phyloP scores from a whole-genome alignment of 2,888 invertebrate genomes.

The Eledone cirrhosa region DNA sequence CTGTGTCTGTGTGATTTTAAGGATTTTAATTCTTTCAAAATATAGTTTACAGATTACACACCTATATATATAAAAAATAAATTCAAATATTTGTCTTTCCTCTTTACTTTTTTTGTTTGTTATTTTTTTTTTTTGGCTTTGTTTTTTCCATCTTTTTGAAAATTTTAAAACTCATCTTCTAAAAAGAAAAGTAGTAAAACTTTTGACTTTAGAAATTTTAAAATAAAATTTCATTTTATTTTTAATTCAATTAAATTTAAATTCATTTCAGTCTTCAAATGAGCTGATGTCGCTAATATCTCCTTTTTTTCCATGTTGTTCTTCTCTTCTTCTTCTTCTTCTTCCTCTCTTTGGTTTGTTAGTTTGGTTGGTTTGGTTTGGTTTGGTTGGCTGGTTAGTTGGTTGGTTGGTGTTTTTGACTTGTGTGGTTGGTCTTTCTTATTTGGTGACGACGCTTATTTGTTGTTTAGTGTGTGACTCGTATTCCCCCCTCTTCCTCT shows the following conservation, averaged over 20 bases:
- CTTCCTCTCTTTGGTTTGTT: background rate
- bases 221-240: conserved; percentile 12
- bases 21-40: no score
- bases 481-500: background rate
- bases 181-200: no score
- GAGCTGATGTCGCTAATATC: conserved; percentile 1
- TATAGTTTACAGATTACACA: no score
- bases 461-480: background rate
- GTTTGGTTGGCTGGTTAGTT: background rate
- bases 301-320: background rate
- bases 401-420: conserved; percentile 15
- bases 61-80: no score
- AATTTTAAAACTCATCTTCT: no score
- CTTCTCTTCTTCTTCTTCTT: background rate
- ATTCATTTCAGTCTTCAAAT: conserved; percentile 15
- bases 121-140: no score
- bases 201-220: conserved; percentile 11
- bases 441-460: conserved; percentile 14
- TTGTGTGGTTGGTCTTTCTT: conserved; percentile 4
- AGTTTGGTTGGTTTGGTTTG: background rate
- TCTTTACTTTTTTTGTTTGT: no score
- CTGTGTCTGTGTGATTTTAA: no score
- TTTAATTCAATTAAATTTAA: conserved; percentile 14
- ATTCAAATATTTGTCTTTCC: no score
- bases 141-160: no score